Percentiles rank a stretch among this genome's conserved stretches.
Conservation (phyloP, 2,113 vertebrate genomes). For the Rhinogobius similis region DNA sequence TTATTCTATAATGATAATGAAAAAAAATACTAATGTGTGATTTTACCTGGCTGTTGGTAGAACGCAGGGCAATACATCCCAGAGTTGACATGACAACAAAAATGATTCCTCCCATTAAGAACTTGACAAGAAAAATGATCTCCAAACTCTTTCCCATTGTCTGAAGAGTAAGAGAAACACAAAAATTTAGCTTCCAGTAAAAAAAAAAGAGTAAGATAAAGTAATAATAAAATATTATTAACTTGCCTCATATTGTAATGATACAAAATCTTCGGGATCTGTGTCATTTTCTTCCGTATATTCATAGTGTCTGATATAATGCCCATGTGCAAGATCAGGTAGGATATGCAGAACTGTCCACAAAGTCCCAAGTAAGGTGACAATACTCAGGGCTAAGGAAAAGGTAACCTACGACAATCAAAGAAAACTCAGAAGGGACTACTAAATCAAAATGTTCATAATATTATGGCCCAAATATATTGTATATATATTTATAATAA, state of each 20-base stretch:
- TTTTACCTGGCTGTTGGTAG: constrained; percentile 58
- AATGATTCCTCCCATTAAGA: constrained; percentile 27
- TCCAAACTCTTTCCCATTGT: background rate
- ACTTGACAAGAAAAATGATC: constrained; percentile 19
- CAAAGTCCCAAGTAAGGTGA: constrained; percentile 34
- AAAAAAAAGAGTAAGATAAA: background rate
- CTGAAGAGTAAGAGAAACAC: constrained; percentile 27
- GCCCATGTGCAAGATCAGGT: rapidly evolving
- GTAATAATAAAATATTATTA: background rate
- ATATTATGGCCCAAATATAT: background rate
- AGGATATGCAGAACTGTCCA: background rate
- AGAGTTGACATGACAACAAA: constrained; percentile 57
- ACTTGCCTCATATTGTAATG: constrained; percentile 3
- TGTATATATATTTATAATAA: no score
- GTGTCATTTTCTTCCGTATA: background rate
- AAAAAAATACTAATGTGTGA: background rate
- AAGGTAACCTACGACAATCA: constrained; percentile 64
- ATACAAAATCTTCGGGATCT: rapidly evolving
- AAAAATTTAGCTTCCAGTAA: background rate
- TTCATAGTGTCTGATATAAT: rapidly evolving
- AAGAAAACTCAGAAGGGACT: background rate
- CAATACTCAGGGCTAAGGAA: constrained; percentile 67
- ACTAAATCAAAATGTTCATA: background rate
- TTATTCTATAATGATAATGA: background rate
- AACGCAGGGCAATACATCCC: constrained; percentile 51